phyloP scores from a whole-genome alignment of 2,113 vertebrate species.

The Cyprinodon variegatus region DNA sequence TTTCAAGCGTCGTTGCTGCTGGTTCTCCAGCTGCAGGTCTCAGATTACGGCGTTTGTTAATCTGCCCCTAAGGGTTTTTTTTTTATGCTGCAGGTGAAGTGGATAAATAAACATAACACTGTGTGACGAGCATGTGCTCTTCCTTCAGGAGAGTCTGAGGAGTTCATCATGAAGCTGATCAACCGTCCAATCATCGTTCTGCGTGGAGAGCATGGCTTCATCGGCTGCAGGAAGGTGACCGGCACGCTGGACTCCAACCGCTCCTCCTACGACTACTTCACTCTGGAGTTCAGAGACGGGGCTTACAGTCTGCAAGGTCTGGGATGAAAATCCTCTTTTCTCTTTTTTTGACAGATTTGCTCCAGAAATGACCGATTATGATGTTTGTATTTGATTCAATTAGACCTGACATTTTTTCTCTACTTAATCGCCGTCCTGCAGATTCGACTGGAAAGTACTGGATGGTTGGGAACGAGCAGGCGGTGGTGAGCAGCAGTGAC shows the following conservation, averaged over 20 bases:
- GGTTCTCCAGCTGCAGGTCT: neutral
- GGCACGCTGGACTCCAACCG: slow-evolving; percentile 96
- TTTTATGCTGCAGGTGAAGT: neutral
- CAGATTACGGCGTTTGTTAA: neutral
- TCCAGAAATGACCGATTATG: too few species aligned
- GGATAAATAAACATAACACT: neutral
- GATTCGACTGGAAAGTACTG: slow-evolving; percentile 98
- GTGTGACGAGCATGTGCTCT: neutral
- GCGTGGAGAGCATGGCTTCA: slow-evolving; percentile 96
- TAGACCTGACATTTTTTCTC: too few species aligned
- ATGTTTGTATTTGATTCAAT: too few species aligned
- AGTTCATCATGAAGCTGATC: slow-evolving; percentile 98
- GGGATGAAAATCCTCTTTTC: neutral
- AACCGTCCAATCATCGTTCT: slow-evolving; percentile 97
- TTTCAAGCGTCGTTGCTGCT: neutral
- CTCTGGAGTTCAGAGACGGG: slow-evolving; percentile 90
- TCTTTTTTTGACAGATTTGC: neutral
- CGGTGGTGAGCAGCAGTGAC: slow-evolving; percentile 95
- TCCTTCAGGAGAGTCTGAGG: slow-evolving; percentile 86
- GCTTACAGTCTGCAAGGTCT: slow-evolving; percentile 96
- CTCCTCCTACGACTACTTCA: slow-evolving; percentile 94
- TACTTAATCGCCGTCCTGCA: slow-evolving; percentile 56
- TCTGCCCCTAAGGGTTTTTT: neutral
- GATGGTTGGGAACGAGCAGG: slow-evolving; percentile 91
- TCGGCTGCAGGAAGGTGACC: slow-evolving; percentile 95